Conservation (phyloP, 2,797 vertebrate genomes). For the Aselliscus stoliczkanus region DNA sequence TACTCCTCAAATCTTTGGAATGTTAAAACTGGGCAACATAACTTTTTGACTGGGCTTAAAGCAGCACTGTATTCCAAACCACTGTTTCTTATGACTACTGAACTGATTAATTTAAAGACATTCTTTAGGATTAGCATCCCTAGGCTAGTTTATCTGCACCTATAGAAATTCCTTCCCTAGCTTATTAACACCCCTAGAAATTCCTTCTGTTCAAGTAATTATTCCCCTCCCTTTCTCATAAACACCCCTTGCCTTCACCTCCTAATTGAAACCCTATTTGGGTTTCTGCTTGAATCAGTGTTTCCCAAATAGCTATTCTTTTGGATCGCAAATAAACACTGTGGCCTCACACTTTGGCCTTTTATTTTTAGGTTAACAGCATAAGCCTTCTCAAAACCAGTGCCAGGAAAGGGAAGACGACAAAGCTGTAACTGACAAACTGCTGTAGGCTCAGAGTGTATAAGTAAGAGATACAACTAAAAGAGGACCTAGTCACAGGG, state of each 20-base stretch:
- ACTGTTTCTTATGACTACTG: not conserved
- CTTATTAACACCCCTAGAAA: not conserved
- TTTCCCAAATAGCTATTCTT: too few relatives aligned
- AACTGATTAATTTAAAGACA: not conserved
- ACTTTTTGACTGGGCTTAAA: not conserved
- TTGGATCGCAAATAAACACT: too few relatives aligned
- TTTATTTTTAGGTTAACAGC: too few relatives aligned
- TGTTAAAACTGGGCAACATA: not conserved
- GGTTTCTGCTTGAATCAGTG: too few relatives aligned
- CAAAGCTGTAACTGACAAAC: not conserved
- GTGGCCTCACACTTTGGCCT: too few relatives aligned
- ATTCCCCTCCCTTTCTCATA: not conserved
- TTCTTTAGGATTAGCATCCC: too few relatives aligned
- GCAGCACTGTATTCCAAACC: not conserved
- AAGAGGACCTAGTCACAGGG: not conserved
- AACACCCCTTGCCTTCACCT: too few relatives aligned
- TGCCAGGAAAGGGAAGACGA: not conserved
- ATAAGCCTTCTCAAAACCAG: not conserved
- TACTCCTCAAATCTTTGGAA: not conserved
- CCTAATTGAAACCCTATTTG: too few relatives aligned
- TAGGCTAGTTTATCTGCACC: not conserved
- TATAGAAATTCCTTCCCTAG: not conserved
- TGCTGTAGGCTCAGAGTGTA: not conserved
- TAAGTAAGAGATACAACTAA: not conserved
- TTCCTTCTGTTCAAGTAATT: not conserved